These are phyloP conservation scores for Nematolebias whitei DNA, from an alignment of 2,113 vertebrate species.

Conservation along the genomic window DNA sequence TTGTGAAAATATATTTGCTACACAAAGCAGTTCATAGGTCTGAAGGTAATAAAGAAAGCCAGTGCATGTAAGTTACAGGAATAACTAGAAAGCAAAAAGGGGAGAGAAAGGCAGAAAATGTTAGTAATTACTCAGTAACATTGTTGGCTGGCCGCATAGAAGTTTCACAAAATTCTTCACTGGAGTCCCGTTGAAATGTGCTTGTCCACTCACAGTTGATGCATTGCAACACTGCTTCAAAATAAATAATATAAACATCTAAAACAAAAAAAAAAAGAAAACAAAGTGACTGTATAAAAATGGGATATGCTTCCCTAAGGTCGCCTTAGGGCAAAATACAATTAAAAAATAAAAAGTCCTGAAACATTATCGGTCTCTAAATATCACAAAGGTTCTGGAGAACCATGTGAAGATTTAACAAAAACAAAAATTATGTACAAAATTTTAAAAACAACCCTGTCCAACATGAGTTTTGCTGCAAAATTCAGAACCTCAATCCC, in stretches of 20 bases:
- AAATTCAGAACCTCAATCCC: constrained; percentile 8
- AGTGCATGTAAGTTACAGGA: constrained; percentile 73
- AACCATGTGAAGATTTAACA: no score
- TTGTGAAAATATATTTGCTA: constrained; percentile 79
- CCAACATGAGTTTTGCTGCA: constrained; percentile 3
- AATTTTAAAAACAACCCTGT: constrained; percentile 22
- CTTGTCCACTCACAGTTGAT: constrained; percentile 48
- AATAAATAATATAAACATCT: constrained; percentile 73
- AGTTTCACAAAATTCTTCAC: constrained; percentile 60
- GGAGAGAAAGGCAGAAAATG: constrained; percentile 34
- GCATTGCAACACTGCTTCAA: constrained; percentile 33
- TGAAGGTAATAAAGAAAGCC: constrained; percentile 62
- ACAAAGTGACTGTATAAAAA: constrained; percentile 13
- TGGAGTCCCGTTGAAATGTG: constrained; percentile 66
- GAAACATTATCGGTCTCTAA: background rate
- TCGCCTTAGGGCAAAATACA: constrained; percentile 23
- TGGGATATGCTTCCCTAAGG: constrained; percentile 29
- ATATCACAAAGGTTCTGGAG: no score
- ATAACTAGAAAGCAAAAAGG: constrained; percentile 32
- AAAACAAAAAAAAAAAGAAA: constrained; percentile 14
- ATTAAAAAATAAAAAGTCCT: constrained; percentile 34
- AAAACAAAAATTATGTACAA: background rate
- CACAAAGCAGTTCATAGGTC: constrained; percentile 63
- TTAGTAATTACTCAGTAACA: constrained; percentile 65
- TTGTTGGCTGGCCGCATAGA: constrained; percentile 54